These are phyloP conservation scores for Tadarida brasiliensis DNA, from an alignment of 2,797 vertebrate species.

Conservation along the genomic window DNA sequence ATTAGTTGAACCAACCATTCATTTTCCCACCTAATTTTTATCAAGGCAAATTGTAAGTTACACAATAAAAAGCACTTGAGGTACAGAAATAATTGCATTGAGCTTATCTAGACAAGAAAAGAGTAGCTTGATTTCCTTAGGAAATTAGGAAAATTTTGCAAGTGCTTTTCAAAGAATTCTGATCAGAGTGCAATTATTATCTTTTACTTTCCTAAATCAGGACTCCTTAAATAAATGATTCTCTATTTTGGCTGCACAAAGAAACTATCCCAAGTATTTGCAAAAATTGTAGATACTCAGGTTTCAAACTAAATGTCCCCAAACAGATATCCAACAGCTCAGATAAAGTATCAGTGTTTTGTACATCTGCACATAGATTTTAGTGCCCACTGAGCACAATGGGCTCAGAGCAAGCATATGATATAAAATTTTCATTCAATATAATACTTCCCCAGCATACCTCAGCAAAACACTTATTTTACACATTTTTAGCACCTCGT, in stretches of 20 bases:
- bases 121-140: background rate
- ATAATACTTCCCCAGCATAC: background rate
- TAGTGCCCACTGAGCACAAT: background rate
- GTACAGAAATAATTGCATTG: background rate
- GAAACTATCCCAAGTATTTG: background rate
- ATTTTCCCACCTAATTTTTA: background rate
- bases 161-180: constrained; percentile 8
- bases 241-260: background rate
- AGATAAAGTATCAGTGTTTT: background rate
- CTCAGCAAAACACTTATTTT: background rate
- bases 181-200: background rate
- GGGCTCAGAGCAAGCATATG: background rate
- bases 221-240: background rate
- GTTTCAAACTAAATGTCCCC: background rate
- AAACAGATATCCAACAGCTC: background rate
- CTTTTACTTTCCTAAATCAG: background rate
- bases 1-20: background rate
- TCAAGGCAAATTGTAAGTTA: background rate
- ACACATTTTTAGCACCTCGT: background rate
- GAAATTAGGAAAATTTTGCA: background rate
- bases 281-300: background rate
- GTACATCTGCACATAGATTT: background rate
- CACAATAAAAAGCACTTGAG: background rate
- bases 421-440: background rate
- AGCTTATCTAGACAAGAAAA: background rate